These are phyloP conservation scores for Drosophila nigricruria DNA, from an alignment of 2,888 invertebrate species.

Conservation along the genomic window DNA sequence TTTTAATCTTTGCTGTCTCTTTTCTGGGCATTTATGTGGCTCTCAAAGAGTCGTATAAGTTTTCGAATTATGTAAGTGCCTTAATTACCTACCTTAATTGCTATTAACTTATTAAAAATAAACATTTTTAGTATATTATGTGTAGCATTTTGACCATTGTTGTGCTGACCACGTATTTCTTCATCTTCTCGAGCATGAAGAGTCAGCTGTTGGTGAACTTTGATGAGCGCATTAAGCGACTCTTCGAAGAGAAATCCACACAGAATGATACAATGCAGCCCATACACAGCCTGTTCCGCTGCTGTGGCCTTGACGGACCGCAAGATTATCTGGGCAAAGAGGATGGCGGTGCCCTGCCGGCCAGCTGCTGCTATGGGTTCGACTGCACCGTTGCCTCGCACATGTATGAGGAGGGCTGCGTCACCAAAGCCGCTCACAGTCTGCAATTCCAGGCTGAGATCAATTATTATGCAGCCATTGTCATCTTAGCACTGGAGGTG, in stretches of 20 bases:
- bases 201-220: constrained; percentile 63
- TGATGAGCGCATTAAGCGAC: constrained; percentile 64
- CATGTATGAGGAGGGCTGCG: constrained; percentile 73
- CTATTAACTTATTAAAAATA: not conserved
- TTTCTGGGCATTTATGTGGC: constrained; percentile 78
- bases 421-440: constrained; percentile 49
- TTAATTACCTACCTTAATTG: too few species aligned
- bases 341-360: constrained; percentile 68
- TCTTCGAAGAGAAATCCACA: constrained; percentile 63
- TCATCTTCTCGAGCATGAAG: constrained; percentile 67
- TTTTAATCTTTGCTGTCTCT: constrained; percentile 64
- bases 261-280: constrained; percentile 71
- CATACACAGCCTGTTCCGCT: constrained; percentile 76
- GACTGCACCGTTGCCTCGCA: constrained; percentile 71
- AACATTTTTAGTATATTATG: constrained; percentile 56
- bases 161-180: constrained; percentile 69
- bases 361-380: constrained; percentile 73
- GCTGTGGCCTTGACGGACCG: constrained; percentile 77
- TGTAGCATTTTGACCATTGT: constrained; percentile 50
- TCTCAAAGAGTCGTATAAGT: constrained; percentile 75
- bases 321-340: constrained; percentile 73
- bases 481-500: constrained; percentile 68
- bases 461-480: constrained; percentile 63
- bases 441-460: constrained; percentile 58
- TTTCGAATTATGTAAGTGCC: constrained; percentile 69